phyloP scores from a whole-genome alignment of 2,888 invertebrate genomes.

The Caenorhabditis panamensis region DNA sequence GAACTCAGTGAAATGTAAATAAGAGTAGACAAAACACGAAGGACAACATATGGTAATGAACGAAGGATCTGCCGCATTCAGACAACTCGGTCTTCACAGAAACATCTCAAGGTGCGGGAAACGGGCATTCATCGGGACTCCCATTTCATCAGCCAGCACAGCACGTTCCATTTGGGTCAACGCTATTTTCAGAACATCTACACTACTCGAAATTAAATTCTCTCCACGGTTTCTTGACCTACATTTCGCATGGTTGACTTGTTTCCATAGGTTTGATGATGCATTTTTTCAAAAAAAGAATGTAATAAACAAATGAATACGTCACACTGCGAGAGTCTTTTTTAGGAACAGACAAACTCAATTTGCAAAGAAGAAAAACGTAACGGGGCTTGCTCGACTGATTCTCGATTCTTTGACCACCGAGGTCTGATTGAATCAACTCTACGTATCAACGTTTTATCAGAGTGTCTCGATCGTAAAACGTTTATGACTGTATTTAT shows the following conservation, averaged over 20 bases:
- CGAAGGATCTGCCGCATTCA: too few species aligned
- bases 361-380: neutral
- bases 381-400: neutral
- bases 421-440: neutral
- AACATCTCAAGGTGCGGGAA: too few species aligned
- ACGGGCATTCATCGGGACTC: too few species aligned
- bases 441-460: neutral
- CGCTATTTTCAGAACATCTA: too few species aligned
- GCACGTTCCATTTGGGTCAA: too few species aligned
- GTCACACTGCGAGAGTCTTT: neutral
- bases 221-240: neutral
- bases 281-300: neutral
- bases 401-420: neutral
- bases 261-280: neutral
- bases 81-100: too few species aligned
- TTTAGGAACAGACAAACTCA: neutral
- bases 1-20: neutral
- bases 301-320: neutral
- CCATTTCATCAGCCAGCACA: too few species aligned
- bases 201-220: too few species aligned
- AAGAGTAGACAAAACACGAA: neutral
- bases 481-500: neutral
- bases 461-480: neutral
- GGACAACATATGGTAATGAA: conserved; percentile 4
- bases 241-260: neutral